Conservation (phyloP, 2,888 invertebrate species). For the Heliconius cydno region DNA sequence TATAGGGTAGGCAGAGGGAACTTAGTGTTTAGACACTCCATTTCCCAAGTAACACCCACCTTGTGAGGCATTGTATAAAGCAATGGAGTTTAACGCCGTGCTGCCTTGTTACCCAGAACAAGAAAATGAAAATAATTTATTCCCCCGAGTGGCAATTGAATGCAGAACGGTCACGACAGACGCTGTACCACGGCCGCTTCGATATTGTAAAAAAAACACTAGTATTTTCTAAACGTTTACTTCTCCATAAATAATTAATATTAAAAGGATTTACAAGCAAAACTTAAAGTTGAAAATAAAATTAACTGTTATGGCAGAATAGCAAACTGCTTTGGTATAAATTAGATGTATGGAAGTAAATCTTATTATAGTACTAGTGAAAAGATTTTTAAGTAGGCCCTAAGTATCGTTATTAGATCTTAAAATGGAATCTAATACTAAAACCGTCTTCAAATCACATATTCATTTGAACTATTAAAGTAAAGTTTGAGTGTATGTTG, state of each 20-base stretch:
- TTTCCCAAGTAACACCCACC: no score
- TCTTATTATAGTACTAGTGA: conserved; percentile 21
- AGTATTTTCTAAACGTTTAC: neutral
- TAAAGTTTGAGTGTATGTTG: conserved; percentile 2
- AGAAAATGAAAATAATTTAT: no score
- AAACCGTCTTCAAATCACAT: conserved; percentile 10
- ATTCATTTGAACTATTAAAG: conserved; percentile 22
- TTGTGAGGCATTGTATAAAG: no score
- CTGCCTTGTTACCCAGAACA: no score
- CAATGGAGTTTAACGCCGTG: no score
- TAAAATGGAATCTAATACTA: conserved; percentile 22
- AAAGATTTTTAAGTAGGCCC: conserved; percentile 15
- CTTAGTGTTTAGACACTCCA: no score
- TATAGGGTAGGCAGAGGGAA: no score
- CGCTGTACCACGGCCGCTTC: no score
- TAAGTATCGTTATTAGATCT: conserved; percentile 1
- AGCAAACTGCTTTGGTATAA: conserved; percentile 36
- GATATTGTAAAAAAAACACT: neutral
- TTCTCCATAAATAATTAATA: neutral
- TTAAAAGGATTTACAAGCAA: conserved; percentile 1
- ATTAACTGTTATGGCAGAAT: conserved; percentile 24
- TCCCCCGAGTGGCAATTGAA: no score
- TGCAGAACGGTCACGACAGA: no score
- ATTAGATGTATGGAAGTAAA: conserved; percentile 24
- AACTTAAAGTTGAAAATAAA: conserved; percentile 12